Conservation (phyloP, 2,888 invertebrate genomes). For the Drosophila setosimentum region DNA sequence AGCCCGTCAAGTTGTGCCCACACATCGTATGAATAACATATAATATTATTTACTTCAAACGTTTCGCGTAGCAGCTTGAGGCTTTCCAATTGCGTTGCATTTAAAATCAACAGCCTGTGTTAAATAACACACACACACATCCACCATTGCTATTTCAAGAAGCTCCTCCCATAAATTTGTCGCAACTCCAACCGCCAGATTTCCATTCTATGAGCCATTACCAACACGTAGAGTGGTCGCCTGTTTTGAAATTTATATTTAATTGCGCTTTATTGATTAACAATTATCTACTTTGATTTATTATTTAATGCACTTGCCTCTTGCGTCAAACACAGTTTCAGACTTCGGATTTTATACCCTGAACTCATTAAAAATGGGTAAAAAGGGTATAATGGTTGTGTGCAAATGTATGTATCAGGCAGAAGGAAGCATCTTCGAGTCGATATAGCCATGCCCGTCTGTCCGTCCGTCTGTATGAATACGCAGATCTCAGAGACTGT, state of each 20-base stretch:
- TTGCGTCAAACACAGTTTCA: neutral
- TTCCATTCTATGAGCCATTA: neutral
- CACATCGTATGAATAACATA: constrained; percentile 64
- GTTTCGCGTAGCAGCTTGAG: constrained; percentile 16
- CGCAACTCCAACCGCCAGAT: neutral
- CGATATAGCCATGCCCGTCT: too few relatives aligned
- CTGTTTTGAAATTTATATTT: constrained; percentile 43
- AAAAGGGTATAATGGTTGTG: too few relatives aligned
- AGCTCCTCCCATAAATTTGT: neutral
- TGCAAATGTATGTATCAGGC: too few relatives aligned
- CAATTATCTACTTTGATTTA: constrained; percentile 46
- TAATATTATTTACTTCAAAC: constrained; percentile 65
- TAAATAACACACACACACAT: constrained; percentile 10
- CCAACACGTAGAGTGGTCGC: constrained; percentile 1
- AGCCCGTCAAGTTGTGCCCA: constrained; percentile 37
- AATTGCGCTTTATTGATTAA: constrained; percentile 58
- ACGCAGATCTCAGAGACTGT: too few relatives aligned
- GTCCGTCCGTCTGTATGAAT: too few relatives aligned
- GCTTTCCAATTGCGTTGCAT: constrained; percentile 22
- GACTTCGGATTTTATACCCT: neutral
- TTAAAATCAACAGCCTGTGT: constrained; percentile 31
- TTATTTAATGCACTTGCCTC: constrained; percentile 1
- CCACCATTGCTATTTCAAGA: neutral
- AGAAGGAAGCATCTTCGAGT: too few relatives aligned
- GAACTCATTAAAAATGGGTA: too few relatives aligned